Evolutionary conservation across 1,140 invertebrate species (phyloP), one percentile per base, ranked within the genome.

Genomic region (Brachionus paranguensis): DNA sequence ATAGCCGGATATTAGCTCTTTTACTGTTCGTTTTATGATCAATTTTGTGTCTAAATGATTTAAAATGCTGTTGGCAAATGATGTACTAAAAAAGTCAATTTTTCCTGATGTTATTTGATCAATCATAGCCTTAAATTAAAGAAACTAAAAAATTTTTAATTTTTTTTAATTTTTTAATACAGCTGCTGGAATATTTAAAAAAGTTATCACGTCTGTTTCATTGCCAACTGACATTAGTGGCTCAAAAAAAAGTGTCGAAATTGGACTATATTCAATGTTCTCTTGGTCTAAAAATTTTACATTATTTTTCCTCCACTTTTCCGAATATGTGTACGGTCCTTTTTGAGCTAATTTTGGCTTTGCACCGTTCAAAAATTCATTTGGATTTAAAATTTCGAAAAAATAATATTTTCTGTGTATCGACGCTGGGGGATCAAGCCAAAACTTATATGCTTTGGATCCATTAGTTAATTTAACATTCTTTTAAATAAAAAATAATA

Each of bases 1-100:
- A 43, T 83, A 83, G 0, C 79, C 79, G n/a, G 60, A 41, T n/a
- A 83, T 72, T 47, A 83, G 37, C 11, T 83, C 79, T n/a, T 37
- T 17, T 3, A 68, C 33, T 12, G 79, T 29, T 8, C 27, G 10
- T 14, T 14, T 83, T 7, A 83, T 47, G 11, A 83, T 43, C 17
- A 83, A 50, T 29, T 83, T 37, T n/a, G 79, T 83, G 1, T 47
- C 45, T 47, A 47, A n/a, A n/a, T 55, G 41, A 29, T 41, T 47
- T 10, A 83, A 37, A 8, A 83, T n/a, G 17, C 17, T 17, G 12
- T 83, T 83, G 8, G 45, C 37, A 47, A 55, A 27, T 33, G 20
- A 29, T 24, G 55, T n/a, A 24, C 41, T 33, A 12, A 81, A 41
- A 11, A 64, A 20, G 5, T 81, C 24, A 27, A 68, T 64, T 29